Percentiles rank a stretch among this genome's conserved stretches.
These are phyloP conservation scores for Brienomyrus longianalis DNA, from an alignment of 2,113 vertebrate species.

Conservation along the genomic window DNA sequence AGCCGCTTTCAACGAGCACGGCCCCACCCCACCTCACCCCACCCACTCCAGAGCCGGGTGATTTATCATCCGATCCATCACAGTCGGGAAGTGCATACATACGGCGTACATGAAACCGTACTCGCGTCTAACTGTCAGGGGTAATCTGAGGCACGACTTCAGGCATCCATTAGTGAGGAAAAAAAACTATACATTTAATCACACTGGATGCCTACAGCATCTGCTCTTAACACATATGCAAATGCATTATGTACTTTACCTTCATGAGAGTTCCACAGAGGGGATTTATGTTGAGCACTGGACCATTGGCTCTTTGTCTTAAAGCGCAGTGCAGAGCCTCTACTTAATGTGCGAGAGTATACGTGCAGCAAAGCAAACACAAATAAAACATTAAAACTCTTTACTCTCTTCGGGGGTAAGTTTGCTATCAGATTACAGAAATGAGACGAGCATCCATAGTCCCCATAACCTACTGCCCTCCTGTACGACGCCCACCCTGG, in stretches of 20 bases:
- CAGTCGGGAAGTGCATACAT: neutral
- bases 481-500: neutral
- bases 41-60: neutral
- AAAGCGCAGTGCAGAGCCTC: neutral
- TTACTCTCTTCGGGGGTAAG: neutral
- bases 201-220: neutral
- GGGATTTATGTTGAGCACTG: neutral
- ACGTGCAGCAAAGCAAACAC: neutral
- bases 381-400: neutral
- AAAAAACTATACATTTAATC: neutral
- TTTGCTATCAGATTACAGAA: neutral
- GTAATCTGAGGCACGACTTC: neutral
- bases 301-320: neutral
- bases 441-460: neutral
- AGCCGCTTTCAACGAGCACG: neutral
- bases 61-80: neutral
- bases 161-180: neutral
- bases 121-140: neutral
- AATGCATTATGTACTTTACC: neutral
- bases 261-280: neutral
- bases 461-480: neutral
- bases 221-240: neutral
- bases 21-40: neutral
- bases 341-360: neutral
- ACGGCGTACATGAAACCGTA: neutral